Base-by-base conservation (phyloP, 1,140 invertebrate species). In the Brachionus plicatilis region DNA sequence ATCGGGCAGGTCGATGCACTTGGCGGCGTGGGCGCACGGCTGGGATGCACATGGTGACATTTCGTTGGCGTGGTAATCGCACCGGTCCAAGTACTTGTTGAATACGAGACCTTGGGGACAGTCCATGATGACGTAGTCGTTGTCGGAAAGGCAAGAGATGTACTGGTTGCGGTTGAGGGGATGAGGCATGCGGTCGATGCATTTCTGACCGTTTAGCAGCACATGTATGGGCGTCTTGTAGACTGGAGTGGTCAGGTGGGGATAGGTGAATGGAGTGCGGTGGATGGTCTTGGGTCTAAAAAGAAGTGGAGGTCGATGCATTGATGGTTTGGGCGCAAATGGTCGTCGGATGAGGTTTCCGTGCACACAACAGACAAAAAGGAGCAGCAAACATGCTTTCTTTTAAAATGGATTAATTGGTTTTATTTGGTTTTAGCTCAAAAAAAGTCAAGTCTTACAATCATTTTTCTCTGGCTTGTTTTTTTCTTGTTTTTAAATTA, bases 21-120 rank as follows among this genome's bases (percentile, higher is more conserved):
- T 24, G 20, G 33, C 79, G 11, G 50, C 79, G 17, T 65, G 12
- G 0, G 33, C 14, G 17, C 79, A 82, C 14, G 79, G 79, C 20
- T 56, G 29, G 11, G 79, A 24, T 6, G 12, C 53, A 45, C 79
- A 82, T 20, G 50, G 14, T 20, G 79, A 82, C 7, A 60, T 29
- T 60, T 60, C 53, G 27, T 82, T 68, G 0, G 79, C 79, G 33
- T 82, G 17, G 60, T 82, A 82, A 24, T 82, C 79, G 24, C 79
- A 82, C 50, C 79, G 29, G 29, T 82, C 79, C 29, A 82, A 45
- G 17, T 82, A 82, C 20, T 82, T 82, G 43, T 82, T 82, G n/a
- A 82, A 82, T 3, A 82, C 79, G 6, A 82, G 17, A 14, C 53
- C 53, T 37, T 60, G 37, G 6, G 79, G 79, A 60, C 79, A 82